A percentile compares a stretch with the other conserved stretches of the same genome.
phyloP scores from a whole-genome alignment of 2,113 vertebrate species.

The Microcebus jonahi region DNA sequence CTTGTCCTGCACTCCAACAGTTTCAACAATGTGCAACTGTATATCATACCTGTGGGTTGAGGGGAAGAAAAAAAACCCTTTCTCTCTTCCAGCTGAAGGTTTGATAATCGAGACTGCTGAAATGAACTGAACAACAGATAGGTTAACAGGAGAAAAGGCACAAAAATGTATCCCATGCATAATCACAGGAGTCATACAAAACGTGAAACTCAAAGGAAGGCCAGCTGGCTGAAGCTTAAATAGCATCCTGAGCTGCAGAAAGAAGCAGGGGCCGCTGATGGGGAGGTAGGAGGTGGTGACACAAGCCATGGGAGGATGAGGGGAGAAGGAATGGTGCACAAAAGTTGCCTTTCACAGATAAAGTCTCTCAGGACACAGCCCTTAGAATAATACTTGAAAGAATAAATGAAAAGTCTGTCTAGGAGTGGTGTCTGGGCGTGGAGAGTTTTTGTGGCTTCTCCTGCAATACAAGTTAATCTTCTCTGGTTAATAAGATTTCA shows the following conservation, averaged over 20 bases:
- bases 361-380: neutral
- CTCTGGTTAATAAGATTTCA: neutral
- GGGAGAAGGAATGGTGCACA: neutral
- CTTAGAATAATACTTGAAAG: neutral
- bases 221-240: neutral
- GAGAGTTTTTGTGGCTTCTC: neutral
- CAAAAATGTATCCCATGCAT: neutral
- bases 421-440: neutral
- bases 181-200: neutral
- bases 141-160: neutral
- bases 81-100: neutral
- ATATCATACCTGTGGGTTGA: neutral
- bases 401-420: neutral
- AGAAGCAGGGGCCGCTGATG: neutral
- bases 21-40: neutral
- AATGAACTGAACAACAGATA: neutral
- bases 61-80: neutral
- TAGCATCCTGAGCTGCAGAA: neutral
- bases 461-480: neutral
- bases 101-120: neutral
- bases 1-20: neutral
- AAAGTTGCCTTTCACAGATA: neutral
- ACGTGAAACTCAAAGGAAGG: neutral
- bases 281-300: neutral
- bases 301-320: neutral